Percentiles rank a stretch among this genome's conserved stretches.
Evolutionary conservation across 2,797 vertebrate genomes (phyloP).

Genomic region (Hafferia zeledoni): DNA sequence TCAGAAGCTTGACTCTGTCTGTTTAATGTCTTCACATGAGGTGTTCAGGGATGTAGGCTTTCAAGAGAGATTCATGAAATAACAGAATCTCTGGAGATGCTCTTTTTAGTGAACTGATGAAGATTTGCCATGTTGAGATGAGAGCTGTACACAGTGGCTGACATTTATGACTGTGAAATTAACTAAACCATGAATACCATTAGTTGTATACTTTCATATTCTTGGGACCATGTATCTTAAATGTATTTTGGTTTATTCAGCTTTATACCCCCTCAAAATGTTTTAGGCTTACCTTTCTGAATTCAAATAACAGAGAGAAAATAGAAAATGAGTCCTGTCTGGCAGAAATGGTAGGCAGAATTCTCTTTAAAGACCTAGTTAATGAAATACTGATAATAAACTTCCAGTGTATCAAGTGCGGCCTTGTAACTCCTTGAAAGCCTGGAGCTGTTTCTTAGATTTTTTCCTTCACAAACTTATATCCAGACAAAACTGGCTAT

Average conservation of each 20-base stretch:
- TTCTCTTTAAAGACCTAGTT: conserved; percentile 40
- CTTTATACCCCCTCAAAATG: background rate
- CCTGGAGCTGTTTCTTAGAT: conserved; percentile 12
- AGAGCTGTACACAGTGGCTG: background rate
- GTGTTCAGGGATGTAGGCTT: background rate
- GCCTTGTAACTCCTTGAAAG: background rate
- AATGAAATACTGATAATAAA: conserved; percentile 41
- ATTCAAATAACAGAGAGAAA: background rate
- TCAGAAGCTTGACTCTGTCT: background rate
- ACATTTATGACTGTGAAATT: background rate
- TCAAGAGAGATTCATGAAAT: background rate
- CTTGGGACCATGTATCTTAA: background rate
- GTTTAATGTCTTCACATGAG: background rate
- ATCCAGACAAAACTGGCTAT: conserved; percentile 14
- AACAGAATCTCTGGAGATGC: background rate
- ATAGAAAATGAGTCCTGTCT: background rate
- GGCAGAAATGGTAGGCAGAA: background rate
- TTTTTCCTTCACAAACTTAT: background rate
- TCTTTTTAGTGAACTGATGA: background rate
- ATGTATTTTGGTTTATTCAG: background rate
- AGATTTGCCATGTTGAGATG: background rate
- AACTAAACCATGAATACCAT: background rate
- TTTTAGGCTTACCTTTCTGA: background rate
- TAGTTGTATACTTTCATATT: background rate
- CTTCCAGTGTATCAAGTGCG: background rate